Base-by-base conservation (phyloP, 2,888 invertebrate genomes). In the Andrena bicolor region DNA sequence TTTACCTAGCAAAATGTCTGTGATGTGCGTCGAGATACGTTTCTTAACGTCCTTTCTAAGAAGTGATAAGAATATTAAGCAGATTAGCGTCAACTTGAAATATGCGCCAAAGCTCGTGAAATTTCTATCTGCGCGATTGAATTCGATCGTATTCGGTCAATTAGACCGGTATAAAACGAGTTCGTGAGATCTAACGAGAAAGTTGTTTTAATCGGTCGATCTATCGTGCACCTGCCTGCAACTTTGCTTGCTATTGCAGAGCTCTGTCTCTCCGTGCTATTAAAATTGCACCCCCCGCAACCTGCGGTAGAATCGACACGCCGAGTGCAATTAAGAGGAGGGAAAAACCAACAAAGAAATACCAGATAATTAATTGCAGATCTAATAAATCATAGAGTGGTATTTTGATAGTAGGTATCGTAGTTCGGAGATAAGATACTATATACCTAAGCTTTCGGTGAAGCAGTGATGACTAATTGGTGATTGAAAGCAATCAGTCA, bases 81-180 rank as follows among this genome's bases (percentile, higher is more conserved):
- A 53, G 68, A 75, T 69, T 73, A 41, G 53, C 74, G 73, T 84
- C 78, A 68, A 80, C 77, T 74, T 63, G 30, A 78, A 65, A 32
- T 80, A 66, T 68, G 49, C 13, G 28, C 76, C 30, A 7, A 8
- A 28, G 53, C 51, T 76, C 28, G 72, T 71, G 73, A 76, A 77
- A 72, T 41, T 74, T 60, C 80, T 76, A 84, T 87, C 80, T 23
- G 28, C 3, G 6, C 64, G 20, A 60, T 66, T 75, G 71, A 79
- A 80, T 84, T 63, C 30, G 53, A 41, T 70, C 66, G 66, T 53
- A 68, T 72, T 76, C 72, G 56, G 68, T 61, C 79, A 82, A 87
- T 87, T 83, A 80, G 82, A 82, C 80, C 69, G 78, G 69, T 66
- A 77, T 63, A 26, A 72, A 87, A 85, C 79, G 76, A 78, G 83